phyloP scores from a whole-genome alignment of 1,140 invertebrate species.

The Phthorimaea operculella region DNA sequence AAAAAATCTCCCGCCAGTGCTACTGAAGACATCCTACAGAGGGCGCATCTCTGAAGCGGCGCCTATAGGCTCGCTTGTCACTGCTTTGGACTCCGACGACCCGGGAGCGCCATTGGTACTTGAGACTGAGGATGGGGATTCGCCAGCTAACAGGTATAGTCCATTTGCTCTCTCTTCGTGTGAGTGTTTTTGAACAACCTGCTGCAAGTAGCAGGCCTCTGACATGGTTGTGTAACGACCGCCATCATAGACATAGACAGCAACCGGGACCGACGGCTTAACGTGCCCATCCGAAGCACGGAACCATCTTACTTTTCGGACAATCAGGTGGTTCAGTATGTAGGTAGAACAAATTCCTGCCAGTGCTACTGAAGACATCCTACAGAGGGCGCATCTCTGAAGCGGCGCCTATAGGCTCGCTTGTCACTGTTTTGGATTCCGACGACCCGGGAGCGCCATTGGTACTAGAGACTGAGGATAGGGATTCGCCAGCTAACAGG shows the following conservation, averaged over 20 bases:
- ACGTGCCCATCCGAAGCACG: too few relatives aligned
- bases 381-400: conserved; percentile 59
- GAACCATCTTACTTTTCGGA: too few relatives aligned
- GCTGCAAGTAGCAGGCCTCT: too few relatives aligned
- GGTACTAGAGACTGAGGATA: conserved; percentile 80
- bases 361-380: conserved; percentile 81
- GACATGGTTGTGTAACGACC: too few relatives aligned
- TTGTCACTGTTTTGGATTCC: conserved; percentile 71
- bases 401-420: conserved; percentile 32
- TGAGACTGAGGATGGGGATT: conserved; percentile 80
- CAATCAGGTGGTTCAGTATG: too few relatives aligned
- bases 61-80: conserved; percentile 66
- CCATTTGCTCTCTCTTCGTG: too few relatives aligned
- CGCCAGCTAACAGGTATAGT: conserved; percentile 80
- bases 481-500: conserved; percentile 83
- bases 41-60: conserved; percentile 42
- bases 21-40: conserved; percentile 77
- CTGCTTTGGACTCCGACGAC: conserved; percentile 59
- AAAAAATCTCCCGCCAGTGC: conserved; percentile 84
- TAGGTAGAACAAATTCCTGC: conserved; percentile 92
- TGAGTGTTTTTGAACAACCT: too few relatives aligned
- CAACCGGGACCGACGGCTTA: too few relatives aligned
- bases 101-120: conserved; percentile 79
- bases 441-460: conserved; percentile 71
- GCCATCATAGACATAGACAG: too few relatives aligned